Evolutionary conservation across 2,888 invertebrate genomes (phyloP).

Genomic region (Rhingia campestris): DNA sequence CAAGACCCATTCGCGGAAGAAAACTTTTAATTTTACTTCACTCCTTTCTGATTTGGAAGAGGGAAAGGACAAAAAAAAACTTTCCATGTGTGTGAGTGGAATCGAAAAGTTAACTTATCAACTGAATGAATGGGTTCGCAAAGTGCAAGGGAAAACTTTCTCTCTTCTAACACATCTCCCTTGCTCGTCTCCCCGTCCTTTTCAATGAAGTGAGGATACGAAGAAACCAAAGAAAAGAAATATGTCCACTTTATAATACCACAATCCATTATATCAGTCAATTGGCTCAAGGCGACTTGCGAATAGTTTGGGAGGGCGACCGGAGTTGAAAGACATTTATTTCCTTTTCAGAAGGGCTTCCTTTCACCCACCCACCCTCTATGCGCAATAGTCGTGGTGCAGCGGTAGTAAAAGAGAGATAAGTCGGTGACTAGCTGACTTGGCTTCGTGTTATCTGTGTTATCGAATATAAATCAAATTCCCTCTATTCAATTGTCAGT

Average conservation of each 20-base stretch:
- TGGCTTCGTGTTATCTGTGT: slow-evolving; percentile 46
- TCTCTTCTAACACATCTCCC: slow-evolving; percentile 24
- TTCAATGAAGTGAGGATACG: slow-evolving; percentile 11
- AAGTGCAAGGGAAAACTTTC: slow-evolving; percentile 65
- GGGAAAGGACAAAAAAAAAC: slow-evolving; percentile 5
- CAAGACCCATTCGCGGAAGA: background rate
- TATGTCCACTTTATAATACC: slow-evolving; percentile 58
- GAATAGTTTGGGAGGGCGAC: slow-evolving; percentile 8
- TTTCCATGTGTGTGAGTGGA: slow-evolving; percentile 37
- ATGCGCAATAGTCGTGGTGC: slow-evolving; percentile 42
- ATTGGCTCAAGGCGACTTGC: slow-evolving; percentile 57
- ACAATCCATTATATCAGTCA: slow-evolving; percentile 67
- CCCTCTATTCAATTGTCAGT: slow-evolving; percentile 55
- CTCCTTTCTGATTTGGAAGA: slow-evolving; percentile 17
- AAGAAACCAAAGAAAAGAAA: slow-evolving; percentile 31
- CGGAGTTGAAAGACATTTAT: slow-evolving; percentile 61
- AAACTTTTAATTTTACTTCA: slow-evolving; percentile 52
- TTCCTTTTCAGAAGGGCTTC: slow-evolving; percentile 46
- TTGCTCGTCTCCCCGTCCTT: background rate
- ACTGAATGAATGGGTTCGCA: slow-evolving; percentile 54
- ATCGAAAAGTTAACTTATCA: slow-evolving; percentile 67
- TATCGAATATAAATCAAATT: slow-evolving; percentile 67
- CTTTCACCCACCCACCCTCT: background rate
- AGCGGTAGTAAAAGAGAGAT: slow-evolving; percentile 29
- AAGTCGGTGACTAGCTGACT: slow-evolving; percentile 48